Percentiles rank a stretch among this genome's conserved stretches.
Conservation (phyloP, 2,113 vertebrate species). For the Anguilla rostrata region DNA sequence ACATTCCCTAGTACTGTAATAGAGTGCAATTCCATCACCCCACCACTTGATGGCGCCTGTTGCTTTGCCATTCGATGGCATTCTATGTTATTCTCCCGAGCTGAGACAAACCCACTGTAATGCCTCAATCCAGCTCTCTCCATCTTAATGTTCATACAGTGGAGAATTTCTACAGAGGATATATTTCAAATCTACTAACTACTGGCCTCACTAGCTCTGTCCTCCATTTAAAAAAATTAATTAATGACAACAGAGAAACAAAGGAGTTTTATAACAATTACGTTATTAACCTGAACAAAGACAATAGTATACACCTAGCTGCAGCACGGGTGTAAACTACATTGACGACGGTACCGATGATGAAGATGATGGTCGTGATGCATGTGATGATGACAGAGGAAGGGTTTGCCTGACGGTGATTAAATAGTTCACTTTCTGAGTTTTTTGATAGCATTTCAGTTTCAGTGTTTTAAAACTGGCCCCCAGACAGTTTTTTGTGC, state of each 20-base stretch:
- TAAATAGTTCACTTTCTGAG: too few relatives aligned
- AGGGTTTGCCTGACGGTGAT: too few relatives aligned
- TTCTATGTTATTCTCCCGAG: background rate
- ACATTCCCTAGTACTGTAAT: background rate
- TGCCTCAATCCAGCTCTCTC: background rate
- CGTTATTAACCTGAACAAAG: conserved; percentile 47
- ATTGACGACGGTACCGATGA: background rate
- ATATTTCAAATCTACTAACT: background rate
- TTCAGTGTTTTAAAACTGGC: too few relatives aligned
- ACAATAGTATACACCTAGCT: conserved; percentile 4
- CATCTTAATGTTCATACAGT: background rate
- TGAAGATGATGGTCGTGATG: background rate
- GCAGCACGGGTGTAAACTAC: conserved; percentile 7
- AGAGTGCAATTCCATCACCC: background rate
- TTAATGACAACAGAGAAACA: background rate
- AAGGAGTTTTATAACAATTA: background rate
- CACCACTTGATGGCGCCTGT: background rate
- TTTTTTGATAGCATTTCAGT: too few relatives aligned
- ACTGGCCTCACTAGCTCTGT: background rate
- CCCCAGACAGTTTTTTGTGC: too few relatives aligned
- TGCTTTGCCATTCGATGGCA: background rate
- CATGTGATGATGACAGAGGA: background rate
- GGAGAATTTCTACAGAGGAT: background rate
- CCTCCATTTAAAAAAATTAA: background rate
- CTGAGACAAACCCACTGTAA: background rate